Conservation (phyloP, 2,888 invertebrate species). For the Hirudinaria manillensis region DNA sequence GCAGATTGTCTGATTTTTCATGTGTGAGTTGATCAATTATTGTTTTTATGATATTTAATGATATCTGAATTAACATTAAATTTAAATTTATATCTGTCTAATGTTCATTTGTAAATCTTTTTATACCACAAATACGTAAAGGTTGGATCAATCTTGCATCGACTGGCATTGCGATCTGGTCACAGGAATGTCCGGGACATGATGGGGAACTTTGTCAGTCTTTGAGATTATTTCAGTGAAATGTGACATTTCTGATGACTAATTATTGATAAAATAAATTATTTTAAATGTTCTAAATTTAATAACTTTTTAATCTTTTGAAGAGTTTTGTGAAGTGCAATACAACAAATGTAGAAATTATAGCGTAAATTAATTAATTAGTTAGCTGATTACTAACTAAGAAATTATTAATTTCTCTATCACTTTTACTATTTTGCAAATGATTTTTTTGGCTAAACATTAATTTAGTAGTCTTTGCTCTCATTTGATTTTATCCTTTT, state of each 20-base stretch:
- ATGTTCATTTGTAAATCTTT: too few species aligned
- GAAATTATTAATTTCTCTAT: too few species aligned
- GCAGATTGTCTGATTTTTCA: neutral
- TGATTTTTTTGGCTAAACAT: neutral
- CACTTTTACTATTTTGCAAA: too few species aligned
- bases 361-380: too few species aligned
- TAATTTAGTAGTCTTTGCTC: neutral
- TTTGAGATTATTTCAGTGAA: neutral
- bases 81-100: neutral
- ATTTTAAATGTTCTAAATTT: too few species aligned
- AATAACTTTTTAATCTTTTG: too few species aligned
- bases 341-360: too few species aligned
- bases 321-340: too few species aligned
- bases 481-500: neutral
- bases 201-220: neutral
- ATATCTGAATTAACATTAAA: too few species aligned
- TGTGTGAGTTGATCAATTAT: neutral
- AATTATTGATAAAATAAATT: too few species aligned
- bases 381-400: too few species aligned
- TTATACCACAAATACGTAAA: neutral
- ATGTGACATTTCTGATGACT: too few species aligned
- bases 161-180: neutral
- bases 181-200: neutral
- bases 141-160: constrained; percentile 2
- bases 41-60: neutral